Base-by-base conservation (phyloP, 2,797 vertebrate species). In the Eulemur rubriventer region DNA sequence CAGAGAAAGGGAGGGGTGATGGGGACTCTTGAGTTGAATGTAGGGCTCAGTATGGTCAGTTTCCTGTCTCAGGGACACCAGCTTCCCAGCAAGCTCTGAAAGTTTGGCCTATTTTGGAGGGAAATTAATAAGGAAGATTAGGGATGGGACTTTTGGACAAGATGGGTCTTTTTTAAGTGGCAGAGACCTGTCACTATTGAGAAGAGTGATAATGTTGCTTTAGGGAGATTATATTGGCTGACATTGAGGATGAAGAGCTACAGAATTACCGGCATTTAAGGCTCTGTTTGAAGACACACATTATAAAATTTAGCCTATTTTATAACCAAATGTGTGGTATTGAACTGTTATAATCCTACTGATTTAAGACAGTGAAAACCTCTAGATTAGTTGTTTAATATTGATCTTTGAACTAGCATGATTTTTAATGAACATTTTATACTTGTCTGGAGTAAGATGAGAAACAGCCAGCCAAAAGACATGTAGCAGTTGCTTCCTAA, bases 351-450 rank as follows among this genome's bases (percentile, higher is more conserved):
- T 41, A 38, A 83, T 41, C 26, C 11, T 63, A 35, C n/a, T 35
- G 57, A 65, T 52, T 89, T 50, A 94, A 67, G 48, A 52, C 12
- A 59, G 22, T 72, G 43, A 80, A 75, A 78, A 61, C 87, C 75
- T 83, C 69, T n/a, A 65, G 6, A 69, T 91, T 9, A 76, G 41
- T n/a, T 78, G 38, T 59, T 89, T 95, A 90, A 30, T 65, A 57
- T 35, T 78, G 35, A 61, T 93, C 30, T 92, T 93, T 35, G 78
- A 89, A 81, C 22, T 33, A 55, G 22, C 50, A 16, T 76, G 30
- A 46, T 52, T 92, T 93, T 79, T 70, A 76, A 67, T 76, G 67
- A 48, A 65, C 30, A 33, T 85, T 84, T 85, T 96, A 52, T 88
- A 46, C 65, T 81, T 61, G 14, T 59, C 67, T 94, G 48, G 57